phyloP scores from a whole-genome alignment of 1,140 invertebrate species.

The Aphidius ervi region DNA sequence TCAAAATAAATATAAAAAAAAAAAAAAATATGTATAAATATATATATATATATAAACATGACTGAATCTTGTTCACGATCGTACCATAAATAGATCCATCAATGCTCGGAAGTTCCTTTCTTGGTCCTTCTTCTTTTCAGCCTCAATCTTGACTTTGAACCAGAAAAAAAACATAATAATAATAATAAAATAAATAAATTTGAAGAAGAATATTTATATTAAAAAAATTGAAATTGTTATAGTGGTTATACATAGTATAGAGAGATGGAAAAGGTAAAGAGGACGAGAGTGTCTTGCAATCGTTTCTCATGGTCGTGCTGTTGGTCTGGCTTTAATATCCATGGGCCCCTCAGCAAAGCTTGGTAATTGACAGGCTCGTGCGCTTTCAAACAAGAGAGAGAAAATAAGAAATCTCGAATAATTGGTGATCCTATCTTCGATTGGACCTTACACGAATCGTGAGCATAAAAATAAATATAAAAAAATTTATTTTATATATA shows the following conservation, averaged over 20 bases:
- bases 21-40: background rate
- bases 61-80: slow-evolving; percentile 1
- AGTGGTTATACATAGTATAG: no score
- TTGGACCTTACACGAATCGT: slow-evolving; percentile 4
- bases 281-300: background rate
- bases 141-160: background rate
- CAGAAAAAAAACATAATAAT: no score
- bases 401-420: slow-evolving; percentile 5
- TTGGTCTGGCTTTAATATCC: background rate
- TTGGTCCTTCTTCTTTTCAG: background rate
- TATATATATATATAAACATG: background rate
- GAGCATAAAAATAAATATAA: slow-evolving; percentile 1
- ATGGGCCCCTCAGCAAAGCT: background rate
- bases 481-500: no score
- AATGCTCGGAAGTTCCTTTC: background rate
- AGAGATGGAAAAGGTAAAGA: no score
- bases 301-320: slow-evolving; percentile 13
- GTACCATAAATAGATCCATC: slow-evolving; percentile 8
- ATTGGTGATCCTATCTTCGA: slow-evolving; percentile 18
- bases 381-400: background rate
- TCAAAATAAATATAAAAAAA: background rate
- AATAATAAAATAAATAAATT: no score
- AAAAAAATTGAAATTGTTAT: no score
- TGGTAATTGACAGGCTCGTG: slow-evolving; percentile 20
- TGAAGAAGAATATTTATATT: no score